Conservation (phyloP, 2,888 invertebrate species). For the Eudemis profundana region DNA sequence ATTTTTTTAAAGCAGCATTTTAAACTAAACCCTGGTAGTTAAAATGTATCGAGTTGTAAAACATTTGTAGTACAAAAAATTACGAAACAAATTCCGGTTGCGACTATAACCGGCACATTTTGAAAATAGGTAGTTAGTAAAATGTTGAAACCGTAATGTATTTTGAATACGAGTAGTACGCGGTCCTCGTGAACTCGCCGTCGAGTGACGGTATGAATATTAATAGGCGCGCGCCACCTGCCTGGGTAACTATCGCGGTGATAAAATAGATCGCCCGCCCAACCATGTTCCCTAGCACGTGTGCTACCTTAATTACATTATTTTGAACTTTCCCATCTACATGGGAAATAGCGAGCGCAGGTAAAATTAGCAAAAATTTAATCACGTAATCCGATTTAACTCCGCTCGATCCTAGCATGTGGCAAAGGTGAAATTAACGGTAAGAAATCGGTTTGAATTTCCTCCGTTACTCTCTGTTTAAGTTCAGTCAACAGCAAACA, state of each 20-base stretch:
- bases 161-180: slow-evolving; percentile 62
- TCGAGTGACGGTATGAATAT: slow-evolving; percentile 76
- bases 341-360: slow-evolving; percentile 4
- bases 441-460: slow-evolving; percentile 44
- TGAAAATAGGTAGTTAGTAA: slow-evolving; percentile 33
- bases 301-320: slow-evolving; percentile 57
- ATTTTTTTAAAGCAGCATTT: too few relatives aligned
- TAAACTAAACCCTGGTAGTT: too few relatives aligned
- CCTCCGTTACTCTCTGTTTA: slow-evolving; percentile 46
- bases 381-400: slow-evolving; percentile 2
- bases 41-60: too few relatives aligned
- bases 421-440: slow-evolving; percentile 31
- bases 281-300: slow-evolving; percentile 37
- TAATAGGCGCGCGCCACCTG: slow-evolving; percentile 71
- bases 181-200: slow-evolving; percentile 59
- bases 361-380: slow-evolving; percentile 7
- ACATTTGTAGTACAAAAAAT: too few relatives aligned
- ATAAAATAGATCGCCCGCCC: slow-evolving; percentile 61
- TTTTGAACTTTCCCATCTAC: slow-evolving; percentile 56
- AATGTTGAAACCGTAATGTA: slow-evolving; percentile 38
- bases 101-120: slow-evolving; percentile 17
- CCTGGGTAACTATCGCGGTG: slow-evolving; percentile 65
- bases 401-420: background rate
- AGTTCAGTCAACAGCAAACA: slow-evolving; percentile 46
- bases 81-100: too few relatives aligned